These are phyloP conservation scores for Distichodus sexfasciatus DNA, from an alignment of 2,797 vertebrate species.

Conservation along the genomic window DNA sequence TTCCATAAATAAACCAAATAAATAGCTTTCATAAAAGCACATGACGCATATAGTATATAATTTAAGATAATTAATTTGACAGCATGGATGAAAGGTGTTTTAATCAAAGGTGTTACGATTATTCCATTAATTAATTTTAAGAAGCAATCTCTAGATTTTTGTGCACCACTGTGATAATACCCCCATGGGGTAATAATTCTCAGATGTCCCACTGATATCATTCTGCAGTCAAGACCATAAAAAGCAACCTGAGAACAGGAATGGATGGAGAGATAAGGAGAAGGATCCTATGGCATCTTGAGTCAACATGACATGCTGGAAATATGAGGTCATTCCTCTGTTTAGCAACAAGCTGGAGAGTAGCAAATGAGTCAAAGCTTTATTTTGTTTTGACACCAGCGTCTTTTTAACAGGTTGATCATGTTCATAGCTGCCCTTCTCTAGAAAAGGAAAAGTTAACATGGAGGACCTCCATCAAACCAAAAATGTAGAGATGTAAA, in stretches of 20 bases:
- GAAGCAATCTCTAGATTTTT: too few species aligned
- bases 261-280: neutral
- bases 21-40: too few species aligned
- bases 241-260: constrained; percentile 2
- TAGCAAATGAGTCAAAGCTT: neutral
- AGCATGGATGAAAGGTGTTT: too few species aligned
- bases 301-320: neutral
- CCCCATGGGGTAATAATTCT: too few species aligned
- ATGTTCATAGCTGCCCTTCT: constrained; percentile 1
- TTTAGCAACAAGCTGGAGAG: constrained; percentile 13
- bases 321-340: neutral
- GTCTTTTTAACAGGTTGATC: neutral
- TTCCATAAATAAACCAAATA: too few species aligned
- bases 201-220: too few species aligned
- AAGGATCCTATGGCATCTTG: neutral
- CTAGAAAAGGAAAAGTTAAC: neutral
- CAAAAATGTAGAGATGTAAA: neutral
- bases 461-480: too few species aligned
- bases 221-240: neutral
- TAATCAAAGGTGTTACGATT: too few species aligned
- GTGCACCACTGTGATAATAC: too few species aligned
- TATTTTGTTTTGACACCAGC: neutral
- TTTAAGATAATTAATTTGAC: too few species aligned
- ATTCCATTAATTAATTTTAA: too few species aligned
- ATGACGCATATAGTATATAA: too few species aligned